These are phyloP conservation scores for Leucania comma DNA, from an alignment of 2,888 invertebrate genomes.

Conservation along the genomic window DNA sequence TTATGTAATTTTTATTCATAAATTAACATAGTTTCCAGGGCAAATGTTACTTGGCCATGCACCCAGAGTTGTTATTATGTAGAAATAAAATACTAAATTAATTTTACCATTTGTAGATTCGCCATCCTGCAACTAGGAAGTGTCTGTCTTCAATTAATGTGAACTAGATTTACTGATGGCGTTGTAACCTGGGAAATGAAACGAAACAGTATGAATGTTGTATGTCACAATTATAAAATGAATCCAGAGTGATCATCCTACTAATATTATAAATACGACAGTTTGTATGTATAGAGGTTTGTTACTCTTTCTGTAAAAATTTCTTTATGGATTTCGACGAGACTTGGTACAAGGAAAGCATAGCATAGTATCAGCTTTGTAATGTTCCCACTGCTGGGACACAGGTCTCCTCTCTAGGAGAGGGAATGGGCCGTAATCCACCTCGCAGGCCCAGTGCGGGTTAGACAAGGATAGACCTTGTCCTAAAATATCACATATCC, in stretches of 20 bases:
- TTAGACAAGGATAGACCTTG: too few species aligned
- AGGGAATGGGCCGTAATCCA: too few species aligned
- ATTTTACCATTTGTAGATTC: conserved; percentile 46
- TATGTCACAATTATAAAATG: conserved; percentile 2
- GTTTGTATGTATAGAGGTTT: too few species aligned
- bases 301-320: too few species aligned
- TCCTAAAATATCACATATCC: too few species aligned
- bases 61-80: conserved; percentile 45
- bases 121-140: conserved; percentile 53
- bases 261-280: too few species aligned
- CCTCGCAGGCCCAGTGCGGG: too few species aligned
- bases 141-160: conserved; percentile 38
- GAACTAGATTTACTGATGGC: conserved; percentile 41
- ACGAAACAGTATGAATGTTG: conserved; percentile 18
- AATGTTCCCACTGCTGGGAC: too few species aligned
- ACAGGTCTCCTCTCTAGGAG: too few species aligned
- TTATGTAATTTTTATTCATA: conserved; percentile 64
- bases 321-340: too few species aligned
- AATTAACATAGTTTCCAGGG: conserved; percentile 68
- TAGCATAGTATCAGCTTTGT: too few species aligned
- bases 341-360: too few species aligned
- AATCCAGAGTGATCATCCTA: background rate
- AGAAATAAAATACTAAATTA: conserved; percentile 60
- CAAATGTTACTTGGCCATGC: conserved; percentile 63
- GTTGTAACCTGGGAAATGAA: conserved; percentile 42